Conservation (phyloP, 2,888 invertebrate genomes). For the Melanophora roralis region DNA sequence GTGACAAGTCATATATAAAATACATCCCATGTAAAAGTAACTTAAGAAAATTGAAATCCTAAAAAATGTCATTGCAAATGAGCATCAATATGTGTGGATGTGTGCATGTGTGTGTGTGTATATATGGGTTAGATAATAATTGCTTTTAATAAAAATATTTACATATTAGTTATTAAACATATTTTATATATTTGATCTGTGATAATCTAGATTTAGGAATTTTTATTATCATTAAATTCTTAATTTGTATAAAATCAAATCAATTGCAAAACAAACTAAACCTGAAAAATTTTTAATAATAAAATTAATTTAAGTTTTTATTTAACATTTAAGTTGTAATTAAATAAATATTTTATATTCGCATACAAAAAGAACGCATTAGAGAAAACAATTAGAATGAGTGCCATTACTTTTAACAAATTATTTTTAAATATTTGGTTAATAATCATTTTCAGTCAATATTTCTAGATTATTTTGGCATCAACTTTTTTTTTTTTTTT, state of each 20-base stretch:
- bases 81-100: background rate
- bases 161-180: background rate
- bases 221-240: constrained; percentile 35
- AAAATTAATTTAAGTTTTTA: constrained; percentile 4
- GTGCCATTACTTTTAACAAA: constrained; percentile 51
- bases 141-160: background rate
- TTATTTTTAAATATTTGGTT: background rate
- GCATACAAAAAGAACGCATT: background rate
- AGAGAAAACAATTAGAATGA: constrained; percentile 20
- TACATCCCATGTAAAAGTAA: too few species aligned
- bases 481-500: too few species aligned
- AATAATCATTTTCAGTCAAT: constrained; percentile 13
- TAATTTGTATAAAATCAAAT: constrained; percentile 15
- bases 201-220: constrained; percentile 54
- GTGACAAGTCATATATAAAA: too few species aligned
- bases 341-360: background rate
- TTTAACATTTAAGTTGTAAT: constrained; percentile 2
- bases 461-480: constrained; percentile 48
- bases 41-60: too few species aligned
- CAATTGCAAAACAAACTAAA: constrained; percentile 59
- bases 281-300: constrained; percentile 12
- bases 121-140: background rate
- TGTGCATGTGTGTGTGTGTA: background rate
- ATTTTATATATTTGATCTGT: constrained; percentile 47
- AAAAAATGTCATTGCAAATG: background rate